These are phyloP conservation scores for Palythoa grandiflora DNA, from an alignment of 92 coral and sea anemone species.

Conservation along the genomic window DNA sequence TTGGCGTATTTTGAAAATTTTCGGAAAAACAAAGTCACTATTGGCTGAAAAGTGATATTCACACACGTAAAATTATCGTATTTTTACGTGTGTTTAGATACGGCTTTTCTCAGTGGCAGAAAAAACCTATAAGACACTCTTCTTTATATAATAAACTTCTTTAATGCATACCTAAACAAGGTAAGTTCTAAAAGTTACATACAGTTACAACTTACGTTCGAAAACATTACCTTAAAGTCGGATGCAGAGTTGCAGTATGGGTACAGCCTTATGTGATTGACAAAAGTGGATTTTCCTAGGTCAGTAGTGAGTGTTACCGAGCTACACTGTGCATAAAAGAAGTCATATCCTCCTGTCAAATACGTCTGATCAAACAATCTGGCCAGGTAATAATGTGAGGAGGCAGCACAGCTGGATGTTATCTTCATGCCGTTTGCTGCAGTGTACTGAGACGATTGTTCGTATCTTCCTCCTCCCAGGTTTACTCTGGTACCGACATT, in stretches of 20 bases:
- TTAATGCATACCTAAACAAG: no score
- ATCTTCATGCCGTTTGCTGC: constrained; percentile 55
- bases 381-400: constrained; percentile 57
- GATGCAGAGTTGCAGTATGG: constrained; percentile 61
- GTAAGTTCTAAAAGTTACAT: no score
- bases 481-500: constrained; percentile 57
- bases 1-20: no score
- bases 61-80: no score
- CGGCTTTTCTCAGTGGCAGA: no score
- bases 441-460: constrained; percentile 51
- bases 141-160: no score
- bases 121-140: no score
- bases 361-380: constrained; percentile 72
- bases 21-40: no score
- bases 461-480: constrained; percentile 64
- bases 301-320: constrained; percentile 59
- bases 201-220: no score
- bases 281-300: constrained; percentile 50
- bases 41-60: no score
- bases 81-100: no score
- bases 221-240: constrained; percentile 66
- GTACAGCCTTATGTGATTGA: constrained; percentile 69
- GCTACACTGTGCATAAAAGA: constrained; percentile 50
- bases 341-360: constrained; percentile 50
- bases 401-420: constrained; percentile 58